Conservation (phyloP, 2,113 vertebrate genomes). For the Benitochromis conjunctus region DNA sequence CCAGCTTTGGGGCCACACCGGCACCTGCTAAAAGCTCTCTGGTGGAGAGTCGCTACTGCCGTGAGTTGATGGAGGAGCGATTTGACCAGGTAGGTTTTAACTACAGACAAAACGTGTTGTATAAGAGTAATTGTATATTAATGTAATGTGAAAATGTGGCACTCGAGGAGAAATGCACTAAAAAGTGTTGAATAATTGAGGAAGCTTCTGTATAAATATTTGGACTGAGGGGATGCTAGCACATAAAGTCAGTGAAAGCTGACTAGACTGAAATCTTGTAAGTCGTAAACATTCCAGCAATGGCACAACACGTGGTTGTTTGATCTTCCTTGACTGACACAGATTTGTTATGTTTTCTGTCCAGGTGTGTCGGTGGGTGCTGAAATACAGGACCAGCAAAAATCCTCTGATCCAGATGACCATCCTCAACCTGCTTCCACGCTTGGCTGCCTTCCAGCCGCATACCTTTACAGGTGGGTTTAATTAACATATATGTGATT, state of each 20-base stretch:
- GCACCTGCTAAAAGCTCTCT: conserved; percentile 84
- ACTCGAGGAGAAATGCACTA: background rate
- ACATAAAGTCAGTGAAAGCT: background rate
- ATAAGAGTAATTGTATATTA: background rate
- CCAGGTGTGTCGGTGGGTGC: conserved; percentile 95
- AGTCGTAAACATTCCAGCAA: background rate
- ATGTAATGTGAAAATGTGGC: background rate
- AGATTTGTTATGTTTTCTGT: conserved; percentile 9
- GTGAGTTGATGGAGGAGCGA: conserved; percentile 95
- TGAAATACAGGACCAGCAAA: conserved; percentile 94
- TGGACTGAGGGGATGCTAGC: background rate
- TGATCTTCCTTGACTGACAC: background rate
- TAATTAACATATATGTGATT: background rate
- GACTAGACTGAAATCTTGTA: background rate
- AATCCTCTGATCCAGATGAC: conserved; percentile 98
- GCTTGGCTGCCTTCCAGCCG: conserved; percentile 92
- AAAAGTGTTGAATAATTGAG: background rate
- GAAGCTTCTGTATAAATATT: background rate
- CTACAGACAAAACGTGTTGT: background rate
- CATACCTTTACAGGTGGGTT: conserved; percentile 88
- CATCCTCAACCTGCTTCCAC: conserved; percentile 90
- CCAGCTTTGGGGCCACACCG: conserved; percentile 86
- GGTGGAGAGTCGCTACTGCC: conserved; percentile 96
- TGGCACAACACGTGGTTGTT: background rate
- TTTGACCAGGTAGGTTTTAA: conserved; percentile 85